phyloP scores from a whole-genome alignment of 2,888 invertebrate genomes.

The Heliconius sara region DNA sequence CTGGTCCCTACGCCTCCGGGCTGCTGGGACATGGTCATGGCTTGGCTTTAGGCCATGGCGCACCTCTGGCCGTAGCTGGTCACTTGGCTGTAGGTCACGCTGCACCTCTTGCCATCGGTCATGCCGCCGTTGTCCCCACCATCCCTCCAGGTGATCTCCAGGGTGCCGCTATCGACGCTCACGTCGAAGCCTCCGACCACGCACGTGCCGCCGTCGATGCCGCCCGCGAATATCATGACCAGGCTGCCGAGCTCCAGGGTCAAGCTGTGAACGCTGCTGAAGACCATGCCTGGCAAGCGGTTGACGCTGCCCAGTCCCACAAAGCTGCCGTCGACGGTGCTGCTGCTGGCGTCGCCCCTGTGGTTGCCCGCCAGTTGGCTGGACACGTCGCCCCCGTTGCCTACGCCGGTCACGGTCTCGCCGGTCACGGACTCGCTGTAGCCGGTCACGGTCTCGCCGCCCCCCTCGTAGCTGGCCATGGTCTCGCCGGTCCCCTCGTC shows the following conservation, averaged over 20 bases:
- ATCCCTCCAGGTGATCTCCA: slow-evolving; percentile 77
- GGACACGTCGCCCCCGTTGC: slow-evolving; percentile 62
- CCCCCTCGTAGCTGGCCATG: slow-evolving; percentile 51
- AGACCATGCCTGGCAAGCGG: slow-evolving; percentile 78
- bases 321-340: slow-evolving; percentile 77
- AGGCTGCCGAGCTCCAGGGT: slow-evolving; percentile 75
- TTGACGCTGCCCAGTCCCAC: slow-evolving; percentile 76
- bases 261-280: slow-evolving; percentile 79
- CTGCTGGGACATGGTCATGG: slow-evolving; percentile 44
- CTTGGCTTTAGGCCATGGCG: slow-evolving; percentile 50
- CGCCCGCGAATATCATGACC: slow-evolving; percentile 76
- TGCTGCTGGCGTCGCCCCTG: slow-evolving; percentile 76
- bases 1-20: slow-evolving; percentile 62
- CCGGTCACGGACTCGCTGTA: slow-evolving; percentile 59
- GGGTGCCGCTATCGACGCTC: slow-evolving; percentile 77
- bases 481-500: slow-evolving; percentile 56
- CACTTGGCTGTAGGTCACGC: slow-evolving; percentile 55
- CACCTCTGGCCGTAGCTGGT: slow-evolving; percentile 54
- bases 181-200: slow-evolving; percentile 76
- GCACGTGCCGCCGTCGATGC: slow-evolving; percentile 76
- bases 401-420: slow-evolving; percentile 45
- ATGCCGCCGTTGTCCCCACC: slow-evolving; percentile 69
- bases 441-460: slow-evolving; percentile 48
- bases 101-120: slow-evolving; percentile 56
- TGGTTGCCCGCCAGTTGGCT: slow-evolving; percentile 75